Percentiles rank a stretch among this genome's conserved stretches.
phyloP scores from a whole-genome alignment of 1,140 invertebrate species.

The Pseudomyrmex concolor region DNA sequence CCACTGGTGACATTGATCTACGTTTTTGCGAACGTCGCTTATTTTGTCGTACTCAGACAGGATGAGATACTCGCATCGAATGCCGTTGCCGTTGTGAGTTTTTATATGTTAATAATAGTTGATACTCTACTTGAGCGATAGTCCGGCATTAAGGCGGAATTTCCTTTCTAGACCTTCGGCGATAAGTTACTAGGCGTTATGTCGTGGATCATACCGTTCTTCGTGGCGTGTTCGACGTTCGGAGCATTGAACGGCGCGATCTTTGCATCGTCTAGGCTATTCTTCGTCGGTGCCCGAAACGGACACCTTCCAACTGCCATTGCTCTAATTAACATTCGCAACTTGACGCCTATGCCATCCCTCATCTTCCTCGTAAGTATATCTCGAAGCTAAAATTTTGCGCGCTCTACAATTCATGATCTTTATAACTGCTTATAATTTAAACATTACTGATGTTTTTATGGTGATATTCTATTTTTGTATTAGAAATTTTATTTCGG shows the following conservation, averaged over 20 bases:
- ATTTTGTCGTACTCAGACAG: slow-evolving; percentile 95
- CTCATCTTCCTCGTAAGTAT: slow-evolving; percentile 92
- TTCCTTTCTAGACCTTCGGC: slow-evolving; percentile 90
- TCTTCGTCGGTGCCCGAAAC: slow-evolving; percentile 95
- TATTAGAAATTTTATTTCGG: too few relatives aligned
- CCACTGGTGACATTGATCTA: slow-evolving; percentile 96
- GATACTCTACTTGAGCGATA: neutral
- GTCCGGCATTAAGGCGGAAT: slow-evolving; percentile 11
- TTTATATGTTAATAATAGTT: slow-evolving; percentile 81
- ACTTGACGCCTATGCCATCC: slow-evolving; percentile 93
- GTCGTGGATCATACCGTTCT: slow-evolving; percentile 92
- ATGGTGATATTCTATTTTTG: too few relatives aligned
- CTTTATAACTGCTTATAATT: too few relatives aligned
- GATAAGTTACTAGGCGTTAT: slow-evolving; percentile 89
- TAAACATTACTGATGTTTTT: too few relatives aligned
- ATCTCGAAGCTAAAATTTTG: too few relatives aligned
- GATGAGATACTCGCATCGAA: slow-evolving; percentile 93
- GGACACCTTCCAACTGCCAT: slow-evolving; percentile 94
- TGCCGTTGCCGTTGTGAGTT: slow-evolving; percentile 97
- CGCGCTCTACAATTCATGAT: too few relatives aligned
- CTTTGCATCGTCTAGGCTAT: slow-evolving; percentile 95
- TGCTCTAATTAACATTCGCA: slow-evolving; percentile 93
- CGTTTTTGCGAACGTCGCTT: slow-evolving; percentile 96
- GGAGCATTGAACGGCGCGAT: slow-evolving; percentile 95
- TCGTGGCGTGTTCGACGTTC: slow-evolving; percentile 94